Percentiles rank a stretch among this genome's conserved stretches.
These are phyloP conservation scores for Caenorhabditis uteleia DNA, from an alignment of 2,888 invertebrate species.

Conservation along the genomic window DNA sequence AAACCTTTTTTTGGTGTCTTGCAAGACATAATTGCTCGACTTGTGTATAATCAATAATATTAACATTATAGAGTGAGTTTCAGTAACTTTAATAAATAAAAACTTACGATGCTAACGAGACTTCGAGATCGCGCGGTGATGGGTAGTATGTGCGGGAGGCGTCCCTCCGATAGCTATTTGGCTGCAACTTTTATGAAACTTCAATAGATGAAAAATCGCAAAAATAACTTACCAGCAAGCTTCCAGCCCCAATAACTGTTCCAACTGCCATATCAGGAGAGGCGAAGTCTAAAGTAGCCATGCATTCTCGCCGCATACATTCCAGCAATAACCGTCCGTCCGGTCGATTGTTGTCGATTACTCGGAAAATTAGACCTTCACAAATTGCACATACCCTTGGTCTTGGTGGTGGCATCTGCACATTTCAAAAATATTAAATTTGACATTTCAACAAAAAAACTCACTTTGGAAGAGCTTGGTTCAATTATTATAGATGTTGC, in stretches of 20 bases:
- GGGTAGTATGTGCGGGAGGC: background rate
- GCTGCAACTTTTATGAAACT: background rate
- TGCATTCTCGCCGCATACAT: slow-evolving; percentile 22
- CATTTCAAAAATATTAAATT: too few species aligned
- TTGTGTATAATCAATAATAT: too few species aligned
- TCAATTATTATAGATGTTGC: too few species aligned
- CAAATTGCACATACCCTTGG: slow-evolving; percentile 26
- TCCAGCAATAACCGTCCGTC: slow-evolving; percentile 13
- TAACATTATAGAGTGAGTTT: too few species aligned
- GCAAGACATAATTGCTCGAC: too few species aligned
- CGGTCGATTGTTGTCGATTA: slow-evolving; percentile 11
- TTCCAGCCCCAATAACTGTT: slow-evolving; percentile 21
- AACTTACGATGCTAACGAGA: background rate
- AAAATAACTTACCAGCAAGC: background rate
- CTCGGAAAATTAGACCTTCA: slow-evolving; percentile 10
- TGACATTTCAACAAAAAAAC: too few species aligned
- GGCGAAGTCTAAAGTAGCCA: slow-evolving; percentile 20
- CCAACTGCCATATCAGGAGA: slow-evolving; percentile 23
- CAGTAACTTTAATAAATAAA: slow-evolving; percentile 75
- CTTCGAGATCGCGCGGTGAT: background rate
- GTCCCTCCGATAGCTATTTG: background rate
- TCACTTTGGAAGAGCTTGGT: too few species aligned
- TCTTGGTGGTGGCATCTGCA: too few species aligned
- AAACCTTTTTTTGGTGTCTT: too few species aligned
- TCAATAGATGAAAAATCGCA: background rate